Conservation (phyloP, 2,888 invertebrate genomes). For the Pterostichus madidus region DNA sequence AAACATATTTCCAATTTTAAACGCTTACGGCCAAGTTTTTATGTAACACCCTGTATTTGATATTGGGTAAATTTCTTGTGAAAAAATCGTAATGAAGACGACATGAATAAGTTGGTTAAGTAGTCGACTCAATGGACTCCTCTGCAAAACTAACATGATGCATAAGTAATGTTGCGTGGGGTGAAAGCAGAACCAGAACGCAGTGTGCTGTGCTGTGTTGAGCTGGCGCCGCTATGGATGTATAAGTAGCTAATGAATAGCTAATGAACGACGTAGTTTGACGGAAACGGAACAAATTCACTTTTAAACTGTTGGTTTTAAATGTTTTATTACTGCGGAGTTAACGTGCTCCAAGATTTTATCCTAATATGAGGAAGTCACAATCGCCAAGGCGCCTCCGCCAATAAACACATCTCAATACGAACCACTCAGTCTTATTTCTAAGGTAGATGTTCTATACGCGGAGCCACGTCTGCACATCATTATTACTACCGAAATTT, state of each 20-base stretch:
- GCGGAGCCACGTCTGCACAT: too few relatives aligned
- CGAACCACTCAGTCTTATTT: too few relatives aligned
- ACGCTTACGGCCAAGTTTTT: too few relatives aligned
- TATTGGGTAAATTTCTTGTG: too few relatives aligned
- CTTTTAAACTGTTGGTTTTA: conserved; percentile 24
- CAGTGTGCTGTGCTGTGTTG: background rate
- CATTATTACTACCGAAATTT: too few relatives aligned
- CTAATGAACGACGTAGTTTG: conserved; percentile 39
- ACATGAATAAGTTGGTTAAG: conserved; percentile 2
- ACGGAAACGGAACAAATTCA: conserved; percentile 25
- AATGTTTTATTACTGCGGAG: background rate
- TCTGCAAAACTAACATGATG: conserved; percentile 1
- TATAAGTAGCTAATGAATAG: conserved; percentile 57
- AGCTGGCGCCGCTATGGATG: background rate
- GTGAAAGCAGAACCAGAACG: background rate
- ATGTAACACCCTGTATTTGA: too few relatives aligned
- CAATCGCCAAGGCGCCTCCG: background rate
- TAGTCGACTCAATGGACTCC: background rate
- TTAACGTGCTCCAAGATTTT: background rate
- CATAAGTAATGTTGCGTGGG: conserved; percentile 57
- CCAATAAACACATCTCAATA: too few relatives aligned
- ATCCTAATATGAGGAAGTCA: background rate
- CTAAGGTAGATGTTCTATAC: too few relatives aligned
- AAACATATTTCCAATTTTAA: too few relatives aligned
- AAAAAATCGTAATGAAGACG: background rate